phyloP scores from a whole-genome alignment of 2,113 vertebrate genomes.

The Lota lota region DNA sequence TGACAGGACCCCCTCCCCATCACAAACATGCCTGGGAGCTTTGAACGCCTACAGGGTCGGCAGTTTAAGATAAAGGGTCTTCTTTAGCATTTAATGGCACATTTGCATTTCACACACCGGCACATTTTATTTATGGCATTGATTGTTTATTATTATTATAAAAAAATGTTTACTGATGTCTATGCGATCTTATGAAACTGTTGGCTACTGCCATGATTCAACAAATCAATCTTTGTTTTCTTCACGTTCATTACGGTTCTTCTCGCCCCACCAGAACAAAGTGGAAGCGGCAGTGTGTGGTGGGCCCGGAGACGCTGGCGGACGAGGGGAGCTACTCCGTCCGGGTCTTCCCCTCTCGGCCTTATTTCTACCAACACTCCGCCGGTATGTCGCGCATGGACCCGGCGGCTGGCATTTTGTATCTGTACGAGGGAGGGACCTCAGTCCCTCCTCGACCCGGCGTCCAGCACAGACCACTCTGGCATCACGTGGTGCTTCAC shows the following conservation, averaged over 20 bases:
- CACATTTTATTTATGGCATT: too few relatives aligned
- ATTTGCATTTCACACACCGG: too few relatives aligned
- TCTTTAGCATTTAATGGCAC: too few relatives aligned
- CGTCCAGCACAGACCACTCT: too few relatives aligned
- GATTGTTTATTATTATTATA: too few relatives aligned
- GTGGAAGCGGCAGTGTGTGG: slow-evolving; percentile 90
- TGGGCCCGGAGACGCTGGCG: slow-evolving; percentile 55
- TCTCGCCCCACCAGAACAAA: slow-evolving; percentile 80
- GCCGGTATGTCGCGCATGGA: slow-evolving; percentile 75
- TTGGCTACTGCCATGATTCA: too few relatives aligned
- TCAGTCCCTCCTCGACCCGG: slow-evolving; percentile 29
- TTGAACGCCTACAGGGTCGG: too few relatives aligned
- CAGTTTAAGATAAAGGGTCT: too few relatives aligned
- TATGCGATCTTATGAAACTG: too few relatives aligned
- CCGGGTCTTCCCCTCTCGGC: slow-evolving; percentile 81
- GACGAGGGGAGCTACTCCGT: slow-evolving; percentile 85
- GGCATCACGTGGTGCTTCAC: too few relatives aligned
- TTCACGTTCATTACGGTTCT: background rate
- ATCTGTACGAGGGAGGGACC: slow-evolving; percentile 78
- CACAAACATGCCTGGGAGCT: too few relatives aligned
- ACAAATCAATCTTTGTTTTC: background rate
- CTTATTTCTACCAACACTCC: slow-evolving; percentile 84
- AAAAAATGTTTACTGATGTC: too few relatives aligned
- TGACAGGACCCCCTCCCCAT: background rate
- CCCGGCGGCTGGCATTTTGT: background rate